Conservation (phyloP, 2,888 invertebrate species). For the Epiperipatus broadwayi region DNA sequence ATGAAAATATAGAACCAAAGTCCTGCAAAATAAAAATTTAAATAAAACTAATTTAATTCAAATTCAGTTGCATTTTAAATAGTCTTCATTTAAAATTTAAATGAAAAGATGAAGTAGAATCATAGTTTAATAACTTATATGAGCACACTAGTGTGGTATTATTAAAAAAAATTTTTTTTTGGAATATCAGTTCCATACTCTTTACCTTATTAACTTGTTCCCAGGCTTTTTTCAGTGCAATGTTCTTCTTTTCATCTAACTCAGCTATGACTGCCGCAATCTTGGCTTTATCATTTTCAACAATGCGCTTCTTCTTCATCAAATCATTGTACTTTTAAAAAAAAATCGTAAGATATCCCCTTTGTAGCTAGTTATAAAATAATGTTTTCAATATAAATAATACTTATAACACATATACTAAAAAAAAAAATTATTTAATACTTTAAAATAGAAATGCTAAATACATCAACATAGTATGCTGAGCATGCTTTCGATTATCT, state of each 20-base stretch:
- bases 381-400: not conserved
- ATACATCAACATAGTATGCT: too few relatives aligned
- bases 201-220: slow-evolving; percentile 49
- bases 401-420: too few relatives aligned
- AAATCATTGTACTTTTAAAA: slow-evolving; percentile 42
- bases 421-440: too few relatives aligned
- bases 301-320: slow-evolving; percentile 46
- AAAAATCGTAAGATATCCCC: slow-evolving; percentile 6
- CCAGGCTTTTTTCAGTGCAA: slow-evolving; percentile 59
- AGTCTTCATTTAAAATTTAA: not conserved
- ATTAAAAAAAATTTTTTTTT: slow-evolving; percentile 7
- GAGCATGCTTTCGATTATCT: too few relatives aligned
- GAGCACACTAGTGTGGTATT: not conserved
- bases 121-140: not conserved
- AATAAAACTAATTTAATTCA: not conserved
- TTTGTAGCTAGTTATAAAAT: not conserved
- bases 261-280: slow-evolving; percentile 58
- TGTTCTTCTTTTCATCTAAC: slow-evolving; percentile 74
- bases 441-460: too few relatives aligned
- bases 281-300: slow-evolving; percentile 51
- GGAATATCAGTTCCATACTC: too few relatives aligned
- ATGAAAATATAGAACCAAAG: slow-evolving; percentile 82
- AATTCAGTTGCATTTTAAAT: not conserved
- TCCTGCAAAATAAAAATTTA: slow-evolving; percentile 34
- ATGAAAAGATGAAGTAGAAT: not conserved